Percentiles rank a stretch among this genome's conserved stretches.
These are phyloP conservation scores for Cinclus mexicanus DNA, from an alignment of 2,113 vertebrate species.

Conservation along the genomic window DNA sequence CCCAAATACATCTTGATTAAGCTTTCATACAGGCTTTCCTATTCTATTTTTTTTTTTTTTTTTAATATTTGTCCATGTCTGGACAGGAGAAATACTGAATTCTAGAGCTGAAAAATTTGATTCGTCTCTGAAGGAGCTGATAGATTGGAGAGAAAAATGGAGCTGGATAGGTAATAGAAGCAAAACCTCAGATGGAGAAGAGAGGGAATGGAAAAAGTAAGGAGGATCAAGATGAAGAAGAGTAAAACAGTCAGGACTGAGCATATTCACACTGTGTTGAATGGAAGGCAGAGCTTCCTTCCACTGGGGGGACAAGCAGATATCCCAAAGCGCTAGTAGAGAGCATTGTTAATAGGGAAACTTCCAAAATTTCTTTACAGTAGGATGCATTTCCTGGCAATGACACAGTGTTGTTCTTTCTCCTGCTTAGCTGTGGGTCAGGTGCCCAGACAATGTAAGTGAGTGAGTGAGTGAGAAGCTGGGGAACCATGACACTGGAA, in stretches of 20 bases:
- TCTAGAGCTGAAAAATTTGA: not conserved
- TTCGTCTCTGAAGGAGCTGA: not conserved
- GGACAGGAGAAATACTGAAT: not conserved
- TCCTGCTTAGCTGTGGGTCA: not conserved
- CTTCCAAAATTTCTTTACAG: not conserved
- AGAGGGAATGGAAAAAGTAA: not conserved
- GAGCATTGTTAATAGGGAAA: not conserved
- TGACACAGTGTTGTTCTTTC: not conserved
- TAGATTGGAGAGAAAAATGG: not conserved
- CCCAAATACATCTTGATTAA: not conserved
- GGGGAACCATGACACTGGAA: not conserved
- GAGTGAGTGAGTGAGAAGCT: not conserved
- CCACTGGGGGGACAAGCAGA: not conserved
- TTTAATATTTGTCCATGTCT: not conserved
- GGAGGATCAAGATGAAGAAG: not conserved
- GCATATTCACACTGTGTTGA: not conserved
- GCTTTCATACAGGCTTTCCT: not conserved
- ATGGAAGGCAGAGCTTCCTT: not conserved
- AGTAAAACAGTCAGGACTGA: not conserved
- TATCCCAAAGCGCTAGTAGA: not conserved
- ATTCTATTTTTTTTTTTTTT: fast-evolving
- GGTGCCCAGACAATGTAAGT: not conserved
- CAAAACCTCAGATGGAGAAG: not conserved
- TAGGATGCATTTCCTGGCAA: not conserved
- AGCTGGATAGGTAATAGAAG: not conserved